These are phyloP conservation scores for Hyphantria cunea DNA, from an alignment of 1,140 invertebrate genomes.

Conservation along the genomic window DNA sequence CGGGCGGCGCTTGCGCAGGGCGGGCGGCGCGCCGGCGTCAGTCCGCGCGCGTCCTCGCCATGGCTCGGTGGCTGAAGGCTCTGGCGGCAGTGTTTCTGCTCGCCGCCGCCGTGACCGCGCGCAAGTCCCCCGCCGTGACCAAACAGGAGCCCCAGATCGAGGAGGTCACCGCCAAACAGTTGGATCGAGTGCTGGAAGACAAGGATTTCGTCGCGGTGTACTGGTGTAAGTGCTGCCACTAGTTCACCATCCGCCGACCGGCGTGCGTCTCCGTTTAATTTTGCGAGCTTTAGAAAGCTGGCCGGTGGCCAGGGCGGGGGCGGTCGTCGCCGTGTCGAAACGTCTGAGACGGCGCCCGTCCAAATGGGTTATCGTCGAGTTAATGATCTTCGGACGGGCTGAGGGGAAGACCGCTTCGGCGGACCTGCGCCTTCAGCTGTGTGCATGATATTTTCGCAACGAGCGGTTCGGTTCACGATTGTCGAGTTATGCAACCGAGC, in stretches of 20 bases:
- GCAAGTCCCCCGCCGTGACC: constrained; percentile 60
- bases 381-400: constrained; percentile 62
- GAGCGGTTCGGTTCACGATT: constrained; percentile 45
- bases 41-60: constrained; percentile 81
- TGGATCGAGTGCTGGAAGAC: constrained; percentile 92
- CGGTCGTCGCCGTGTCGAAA: constrained; percentile 45
- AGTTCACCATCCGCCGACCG: constrained; percentile 46
- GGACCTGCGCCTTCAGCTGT: constrained; percentile 30
- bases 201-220: constrained; percentile 97
- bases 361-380: constrained; percentile 62
- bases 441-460: constrained; percentile 62
- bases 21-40: constrained; percentile 63
- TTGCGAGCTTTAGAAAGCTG: constrained; percentile 38
- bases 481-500: constrained; percentile 66
- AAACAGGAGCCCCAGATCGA: constrained; percentile 91
- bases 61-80: constrained; percentile 79
- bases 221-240: constrained; percentile 92
- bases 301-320: constrained; percentile 43
- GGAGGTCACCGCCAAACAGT: constrained; percentile 94
- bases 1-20: constrained; percentile 51
- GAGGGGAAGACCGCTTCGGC: constrained; percentile 42
- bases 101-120: constrained; percentile 65
- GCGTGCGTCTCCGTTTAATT: constrained; percentile 35
- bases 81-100: constrained; percentile 66
- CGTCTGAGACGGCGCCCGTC: constrained; percentile 56